Evolutionary conservation across 2,888 invertebrate species (phyloP).

Genomic region (Scrobipalpa costella): DNA sequence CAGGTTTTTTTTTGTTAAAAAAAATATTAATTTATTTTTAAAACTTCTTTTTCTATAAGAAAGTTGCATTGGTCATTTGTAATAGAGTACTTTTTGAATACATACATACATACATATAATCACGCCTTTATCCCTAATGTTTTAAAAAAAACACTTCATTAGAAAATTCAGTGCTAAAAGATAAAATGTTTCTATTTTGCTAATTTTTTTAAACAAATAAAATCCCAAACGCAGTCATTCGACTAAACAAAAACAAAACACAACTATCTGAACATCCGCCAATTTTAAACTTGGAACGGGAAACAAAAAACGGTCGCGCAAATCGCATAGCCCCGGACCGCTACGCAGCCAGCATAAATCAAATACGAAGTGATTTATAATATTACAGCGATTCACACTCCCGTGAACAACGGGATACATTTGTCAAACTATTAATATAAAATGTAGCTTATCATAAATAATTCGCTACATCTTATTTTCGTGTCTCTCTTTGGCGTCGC

Average conservation of each 20-base stretch:
- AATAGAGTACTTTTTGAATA: too few species aligned
- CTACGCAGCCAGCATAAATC: slow-evolving; percentile 1
- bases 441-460: not conserved
- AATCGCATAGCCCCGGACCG: slow-evolving; percentile 7
- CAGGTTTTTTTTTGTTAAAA: not conserved
- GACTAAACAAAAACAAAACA: not conserved
- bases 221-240: not conserved
- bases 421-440: slow-evolving; percentile 1
- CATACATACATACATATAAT: too few species aligned
- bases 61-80: too few species aligned
- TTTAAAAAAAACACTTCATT: too few species aligned
- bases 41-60: too few species aligned
- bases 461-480: too few species aligned
- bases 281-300: not conserved
- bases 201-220: too few species aligned
- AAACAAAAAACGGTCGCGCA: not conserved
- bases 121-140: too few species aligned
- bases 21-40: too few species aligned
- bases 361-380: slow-evolving; percentile 1
- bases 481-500: too few species aligned
- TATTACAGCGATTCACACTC: slow-evolving; percentile 10
- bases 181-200: too few species aligned
- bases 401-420: slow-evolving; percentile 1
- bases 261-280: not conserved
- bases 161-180: too few species aligned